phyloP scores from a whole-genome alignment of 2,797 vertebrate species.

The Gallinago solitaria region DNA sequence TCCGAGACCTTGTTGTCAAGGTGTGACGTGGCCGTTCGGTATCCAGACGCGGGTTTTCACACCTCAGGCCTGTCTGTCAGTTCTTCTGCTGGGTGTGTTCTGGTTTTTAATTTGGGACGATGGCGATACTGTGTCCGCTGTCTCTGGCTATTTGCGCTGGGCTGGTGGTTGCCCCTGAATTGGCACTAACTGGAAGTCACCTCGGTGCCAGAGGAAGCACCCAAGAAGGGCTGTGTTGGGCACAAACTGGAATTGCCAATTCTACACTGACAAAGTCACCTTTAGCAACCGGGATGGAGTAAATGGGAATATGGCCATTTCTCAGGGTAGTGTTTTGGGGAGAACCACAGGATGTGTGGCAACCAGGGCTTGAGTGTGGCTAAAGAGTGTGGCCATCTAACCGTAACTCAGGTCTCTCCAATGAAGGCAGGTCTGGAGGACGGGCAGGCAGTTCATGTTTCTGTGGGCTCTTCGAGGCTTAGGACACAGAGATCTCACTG shows the following conservation, averaged over 20 bases:
- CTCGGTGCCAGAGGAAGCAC: neutral
- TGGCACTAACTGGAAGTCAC: neutral
- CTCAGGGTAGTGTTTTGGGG: neutral
- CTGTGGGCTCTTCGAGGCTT: neutral
- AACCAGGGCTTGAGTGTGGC: neutral
- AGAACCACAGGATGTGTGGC: accelerated
- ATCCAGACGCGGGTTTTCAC: neutral
- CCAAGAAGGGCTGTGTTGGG: neutral
- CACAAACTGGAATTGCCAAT: neutral
- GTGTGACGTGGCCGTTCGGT: too few species aligned
- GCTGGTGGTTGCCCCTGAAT: neutral
- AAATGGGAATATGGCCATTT: neutral
- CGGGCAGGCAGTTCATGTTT: accelerated
- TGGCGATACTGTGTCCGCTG: neutral
- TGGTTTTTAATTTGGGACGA: neutral
- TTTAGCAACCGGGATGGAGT: neutral
- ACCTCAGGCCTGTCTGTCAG: neutral
- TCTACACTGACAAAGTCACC: neutral
- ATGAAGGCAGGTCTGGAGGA: neutral
- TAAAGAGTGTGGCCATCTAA: neutral
- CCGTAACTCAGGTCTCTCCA: neutral
- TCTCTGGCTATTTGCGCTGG: neutral
- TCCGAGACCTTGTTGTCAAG: neutral
- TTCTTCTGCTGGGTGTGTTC: neutral
- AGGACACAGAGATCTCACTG: neutral